A percentile compares a stretch with the other conserved stretches of the same genome.
Evolutionary conservation across 2,113 vertebrate species (phyloP).

Genomic region (Daboia siamensis): DNA sequence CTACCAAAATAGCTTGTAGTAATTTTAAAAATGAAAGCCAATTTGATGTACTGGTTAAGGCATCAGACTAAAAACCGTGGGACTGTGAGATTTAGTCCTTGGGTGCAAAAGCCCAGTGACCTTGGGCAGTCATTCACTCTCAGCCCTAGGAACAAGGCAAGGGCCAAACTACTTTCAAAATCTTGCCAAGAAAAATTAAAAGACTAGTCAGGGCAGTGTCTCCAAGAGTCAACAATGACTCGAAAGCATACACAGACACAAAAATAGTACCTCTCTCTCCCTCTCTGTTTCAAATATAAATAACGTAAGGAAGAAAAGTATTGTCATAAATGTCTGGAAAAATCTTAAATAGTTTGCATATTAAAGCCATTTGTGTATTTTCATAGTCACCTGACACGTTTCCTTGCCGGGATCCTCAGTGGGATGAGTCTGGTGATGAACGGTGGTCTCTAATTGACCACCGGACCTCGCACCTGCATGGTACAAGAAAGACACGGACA

Average conservation of each 20-base stretch:
- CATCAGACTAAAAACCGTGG: not conserved
- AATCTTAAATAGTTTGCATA: not conserved
- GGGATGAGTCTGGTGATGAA: too few relatives aligned
- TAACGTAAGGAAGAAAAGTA: not conserved
- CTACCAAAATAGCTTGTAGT: not conserved
- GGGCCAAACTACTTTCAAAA: not conserved
- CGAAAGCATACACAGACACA: not conserved
- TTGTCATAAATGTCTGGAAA: not conserved
- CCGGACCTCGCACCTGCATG: too few relatives aligned
- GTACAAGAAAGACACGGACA: too few relatives aligned
- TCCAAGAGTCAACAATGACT: not conserved
- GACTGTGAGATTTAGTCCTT: not conserved
- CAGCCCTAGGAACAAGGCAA: not conserved
- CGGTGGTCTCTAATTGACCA: too few relatives aligned
- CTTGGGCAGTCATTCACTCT: not conserved
- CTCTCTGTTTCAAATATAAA: not conserved
- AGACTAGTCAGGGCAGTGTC: not conserved
- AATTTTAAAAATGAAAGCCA: not conserved
- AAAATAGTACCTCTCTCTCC: too few relatives aligned
- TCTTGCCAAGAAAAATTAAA: not conserved
- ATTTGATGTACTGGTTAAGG: not conserved
- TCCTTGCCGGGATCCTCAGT: too few relatives aligned
- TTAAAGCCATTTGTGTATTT: not conserved
- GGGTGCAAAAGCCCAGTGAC: not conserved
- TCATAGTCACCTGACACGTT: conserved; percentile 40